Base-by-base conservation (phyloP, 2,888 invertebrate genomes). In the Yponomeuta sedellus region DNA sequence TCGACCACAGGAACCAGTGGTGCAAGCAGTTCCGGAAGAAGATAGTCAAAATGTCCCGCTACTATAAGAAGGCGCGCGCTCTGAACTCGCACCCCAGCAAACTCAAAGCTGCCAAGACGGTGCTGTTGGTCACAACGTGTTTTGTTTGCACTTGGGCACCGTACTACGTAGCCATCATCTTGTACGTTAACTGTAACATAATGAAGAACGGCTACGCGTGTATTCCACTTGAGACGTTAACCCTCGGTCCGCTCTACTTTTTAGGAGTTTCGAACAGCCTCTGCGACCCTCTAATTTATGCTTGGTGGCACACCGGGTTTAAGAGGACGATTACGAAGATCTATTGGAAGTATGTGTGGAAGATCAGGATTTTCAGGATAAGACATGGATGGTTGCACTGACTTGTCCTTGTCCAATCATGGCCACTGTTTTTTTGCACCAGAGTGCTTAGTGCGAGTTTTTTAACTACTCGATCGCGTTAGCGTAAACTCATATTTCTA, bases 221-320 rank as follows among this genome's bases (percentile, higher is more conserved):
- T 71, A 82, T 90, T 61, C 85, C 82, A 5, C 71, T 93, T 70
- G 85, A 86, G 65, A 77, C 92, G 12, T 82, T 93, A 44, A 92
- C 93, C 22, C 88, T 93, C 10, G 92, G 92, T 62, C 93, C 93
- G 0, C 77, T 93, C 61, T 92, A 92, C 20, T 88, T 93, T 67
- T 78, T 93, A 65, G 93, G 93, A 0, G 89, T 90, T 59, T 78
- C 84, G 58, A 93, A 93, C 71, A 92, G 93, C 70, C 74, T 93
- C 22, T 80, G 93, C 25, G 93, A 93, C 77, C 93, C 93, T 0
- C 73, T 93, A 12, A 93, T 93, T 68, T 93, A 93, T 72, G 93
- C 93, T 0, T 93, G 93, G 93, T 92, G 93, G 88, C 93, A 93
- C 77, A 92, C 92, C 61, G 93, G 93, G 1, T 93, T 93, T 70